Evolutionary conservation across 2,888 invertebrate genomes (phyloP).

Genomic region (Torymus auratus): DNA sequence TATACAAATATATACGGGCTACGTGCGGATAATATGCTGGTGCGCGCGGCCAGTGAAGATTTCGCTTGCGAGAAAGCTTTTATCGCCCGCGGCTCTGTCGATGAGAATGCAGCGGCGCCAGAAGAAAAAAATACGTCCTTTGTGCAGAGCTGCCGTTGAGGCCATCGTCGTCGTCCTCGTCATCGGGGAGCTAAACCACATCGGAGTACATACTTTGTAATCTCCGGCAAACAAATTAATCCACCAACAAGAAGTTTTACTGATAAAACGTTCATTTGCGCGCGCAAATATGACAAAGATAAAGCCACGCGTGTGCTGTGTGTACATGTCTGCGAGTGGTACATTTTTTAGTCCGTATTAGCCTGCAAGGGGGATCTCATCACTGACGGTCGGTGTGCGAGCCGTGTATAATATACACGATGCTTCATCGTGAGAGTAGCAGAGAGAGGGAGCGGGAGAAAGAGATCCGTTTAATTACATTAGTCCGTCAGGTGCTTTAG

Average conservation of each 20-base stretch:
- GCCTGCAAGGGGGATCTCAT: neutral
- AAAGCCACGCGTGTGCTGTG: neutral
- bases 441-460: constrained; percentile 29
- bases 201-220: constrained; percentile 42
- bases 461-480: constrained; percentile 70
- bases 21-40: too few relatives aligned
- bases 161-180: neutral
- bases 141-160: too few relatives aligned
- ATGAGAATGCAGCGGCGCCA: too few relatives aligned
- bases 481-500: constrained; percentile 62
- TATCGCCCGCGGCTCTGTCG: too few relatives aligned
- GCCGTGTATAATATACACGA: too few relatives aligned
- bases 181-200: too few relatives aligned
- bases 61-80: too few relatives aligned
- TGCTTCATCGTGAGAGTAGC: neutral
- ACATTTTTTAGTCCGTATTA: constrained; percentile 9
- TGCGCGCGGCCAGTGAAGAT: too few relatives aligned
- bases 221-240: constrained; percentile 63
- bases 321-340: neutral
- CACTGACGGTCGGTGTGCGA: too few relatives aligned
- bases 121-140: too few relatives aligned
- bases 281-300: constrained; percentile 59
- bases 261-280: constrained; percentile 64
- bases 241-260: constrained; percentile 58
- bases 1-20: too few relatives aligned